Conservation (phyloP, 2,888 invertebrate species). For the Tineola bisselliella region DNA sequence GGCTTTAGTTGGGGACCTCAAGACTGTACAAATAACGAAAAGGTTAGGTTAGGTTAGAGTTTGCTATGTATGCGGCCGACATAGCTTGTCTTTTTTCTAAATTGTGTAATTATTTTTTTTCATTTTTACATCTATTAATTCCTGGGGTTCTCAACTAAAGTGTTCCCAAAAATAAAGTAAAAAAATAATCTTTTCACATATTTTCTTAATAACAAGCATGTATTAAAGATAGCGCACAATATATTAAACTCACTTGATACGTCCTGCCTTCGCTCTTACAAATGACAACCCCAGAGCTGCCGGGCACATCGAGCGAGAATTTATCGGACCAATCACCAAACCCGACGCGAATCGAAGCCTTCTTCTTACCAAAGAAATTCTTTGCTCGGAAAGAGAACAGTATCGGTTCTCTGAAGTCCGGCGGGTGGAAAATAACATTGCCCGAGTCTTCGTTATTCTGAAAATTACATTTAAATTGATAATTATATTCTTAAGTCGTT, state of each 20-base stretch:
- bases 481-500: too few relatives aligned
- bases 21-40: too few relatives aligned
- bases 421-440: conserved; percentile 87
- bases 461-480: conserved; percentile 23
- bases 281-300: conserved; percentile 89
- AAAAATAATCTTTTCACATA: too few relatives aligned
- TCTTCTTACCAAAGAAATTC: conserved; percentile 94
- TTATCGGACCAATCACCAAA: conserved; percentile 97
- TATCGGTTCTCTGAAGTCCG: conserved; percentile 83
- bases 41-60: too few relatives aligned
- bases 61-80: too few relatives aligned
- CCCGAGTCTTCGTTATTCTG: conserved; percentile 78
- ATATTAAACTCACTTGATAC: conserved; percentile 69
- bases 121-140: too few relatives aligned
- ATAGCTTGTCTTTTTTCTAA: too few relatives aligned
- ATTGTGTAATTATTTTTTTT: too few relatives aligned
- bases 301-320: conserved; percentile 98
- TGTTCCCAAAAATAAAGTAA: too few relatives aligned
- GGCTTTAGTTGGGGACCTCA: too few relatives aligned
- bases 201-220: too few relatives aligned
- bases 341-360: conserved; percentile 86
- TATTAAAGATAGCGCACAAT: neutral
- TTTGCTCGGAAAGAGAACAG: conserved; percentile 94
- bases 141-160: too few relatives aligned
- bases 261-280: conserved; percentile 76